These are phyloP conservation scores for Oncorhynchus mykiss DNA, from an alignment of 2,113 vertebrate genomes.

Conservation along the genomic window DNA sequence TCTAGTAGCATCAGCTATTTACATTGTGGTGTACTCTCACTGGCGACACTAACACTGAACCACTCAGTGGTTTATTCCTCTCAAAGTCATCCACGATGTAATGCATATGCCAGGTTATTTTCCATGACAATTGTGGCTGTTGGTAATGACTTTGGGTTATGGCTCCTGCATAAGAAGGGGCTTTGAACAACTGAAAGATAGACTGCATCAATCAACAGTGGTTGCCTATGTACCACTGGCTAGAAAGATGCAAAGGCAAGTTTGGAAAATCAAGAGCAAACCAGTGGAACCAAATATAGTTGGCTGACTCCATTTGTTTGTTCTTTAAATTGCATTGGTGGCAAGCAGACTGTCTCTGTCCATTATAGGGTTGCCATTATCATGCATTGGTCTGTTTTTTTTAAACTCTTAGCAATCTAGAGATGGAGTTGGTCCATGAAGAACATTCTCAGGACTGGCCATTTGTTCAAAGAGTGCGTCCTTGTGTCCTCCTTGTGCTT, in stretches of 20 bases:
- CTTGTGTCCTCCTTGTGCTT: not conserved
- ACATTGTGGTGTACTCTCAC: slow-evolving; percentile 39
- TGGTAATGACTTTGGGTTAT: slow-evolving; percentile 28
- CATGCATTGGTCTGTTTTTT: no score
- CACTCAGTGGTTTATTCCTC: slow-evolving; percentile 17
- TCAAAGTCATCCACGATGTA: slow-evolving; percentile 5
- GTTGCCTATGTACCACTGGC: slow-evolving; percentile 23
- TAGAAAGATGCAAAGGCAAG: slow-evolving; percentile 3
- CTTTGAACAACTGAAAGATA: slow-evolving; percentile 25
- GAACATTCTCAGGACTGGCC: not conserved
- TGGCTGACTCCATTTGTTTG: slow-evolving; percentile 15
- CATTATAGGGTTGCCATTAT: no score
- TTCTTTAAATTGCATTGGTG: not conserved
- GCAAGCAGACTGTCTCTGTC: not conserved
- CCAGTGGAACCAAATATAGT: slow-evolving; percentile 27
- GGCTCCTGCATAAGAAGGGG: slow-evolving; percentile 18
- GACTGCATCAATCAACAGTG: slow-evolving; percentile 9
- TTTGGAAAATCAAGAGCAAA: slow-evolving; percentile 8
- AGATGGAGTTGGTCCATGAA: not conserved
- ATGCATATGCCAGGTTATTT: slow-evolving; percentile 29
- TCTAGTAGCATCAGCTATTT: slow-evolving; percentile 43
- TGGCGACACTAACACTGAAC: slow-evolving; percentile 12
- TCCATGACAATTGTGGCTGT: slow-evolving; percentile 32
- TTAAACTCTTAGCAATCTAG: not conserved
- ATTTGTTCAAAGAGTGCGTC: not conserved